Evolutionary conservation across 2,113 vertebrate species (phyloP), one percentile per base, ranked within the genome.

Genomic region (Stomatorhinus ivindoensis): DNA sequence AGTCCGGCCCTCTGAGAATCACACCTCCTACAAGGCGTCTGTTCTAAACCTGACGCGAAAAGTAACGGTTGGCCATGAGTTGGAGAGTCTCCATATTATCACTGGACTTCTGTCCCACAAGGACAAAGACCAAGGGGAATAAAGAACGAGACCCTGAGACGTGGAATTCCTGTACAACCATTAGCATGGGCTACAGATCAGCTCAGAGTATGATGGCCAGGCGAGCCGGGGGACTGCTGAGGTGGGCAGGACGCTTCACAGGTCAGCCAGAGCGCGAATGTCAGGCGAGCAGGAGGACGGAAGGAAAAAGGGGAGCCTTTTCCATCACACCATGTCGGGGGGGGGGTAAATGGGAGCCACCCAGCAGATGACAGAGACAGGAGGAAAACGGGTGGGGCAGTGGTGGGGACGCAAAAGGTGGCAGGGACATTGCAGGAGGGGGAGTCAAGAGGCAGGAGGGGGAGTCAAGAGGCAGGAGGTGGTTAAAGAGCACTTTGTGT

Each of bases 401-500:
- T 65, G 86, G 82, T 31, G 24, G 21, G 84, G 87, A 91, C 85
- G 86, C 24, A 21, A 48, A 53, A 53, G 87, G 90, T 88, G 47
- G 89, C 85, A 90, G 87, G 92, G 89, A 90, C 85, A 90, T 53
- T 3, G 53, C 39, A 80, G 90, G 89, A 90, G 21, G 19, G 61
- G 80, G 87, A n/a, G 11, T 87, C 46, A 51, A 55, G 39, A 84
- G 88, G 39, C 35, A 24, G 35, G 58, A 84, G 90, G 89, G n/a
- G n/a, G 87, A n/a, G 11, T 87, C 46, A 51, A 55, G 39, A 84
- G 88, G 39, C 35, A 24, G 35, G 58, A 84, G 90, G 89, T 89
- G 92, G 94, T 98, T 97, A 99, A 97, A 99, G 98, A 96, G 97
- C 96, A 96, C 98, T 99, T 97, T 99, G 98, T 96, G 97, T 98